Conservation (phyloP, 2,888 invertebrate species). For the Drosophila ustulata region DNA sequence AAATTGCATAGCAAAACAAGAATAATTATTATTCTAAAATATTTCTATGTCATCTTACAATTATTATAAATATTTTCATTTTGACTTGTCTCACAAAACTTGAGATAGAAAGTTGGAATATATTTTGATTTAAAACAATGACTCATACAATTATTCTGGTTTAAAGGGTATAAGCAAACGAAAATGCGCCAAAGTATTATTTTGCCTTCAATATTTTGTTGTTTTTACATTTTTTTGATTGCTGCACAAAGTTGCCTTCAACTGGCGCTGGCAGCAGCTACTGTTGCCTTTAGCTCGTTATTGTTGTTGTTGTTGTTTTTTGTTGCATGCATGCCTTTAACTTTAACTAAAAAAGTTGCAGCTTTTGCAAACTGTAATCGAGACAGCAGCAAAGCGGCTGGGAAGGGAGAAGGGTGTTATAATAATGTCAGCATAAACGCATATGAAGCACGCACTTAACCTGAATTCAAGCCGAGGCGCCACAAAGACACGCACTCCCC, state of each 20-base stretch:
- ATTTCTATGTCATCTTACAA: too few relatives aligned
- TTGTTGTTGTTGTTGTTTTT: neutral
- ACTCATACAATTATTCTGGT: neutral
- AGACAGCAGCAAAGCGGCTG: neutral
- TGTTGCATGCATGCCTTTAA: slow-evolving; percentile 37
- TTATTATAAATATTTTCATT: too few relatives aligned
- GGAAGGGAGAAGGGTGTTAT: slow-evolving; percentile 32
- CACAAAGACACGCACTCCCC: slow-evolving; percentile 48
- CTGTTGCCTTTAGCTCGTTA: slow-evolving; percentile 22
- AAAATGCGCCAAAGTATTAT: slow-evolving; percentile 6
- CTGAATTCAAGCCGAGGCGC: slow-evolving; percentile 59
- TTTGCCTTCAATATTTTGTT: slow-evolving; percentile 33
- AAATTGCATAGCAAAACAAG: too few relatives aligned
- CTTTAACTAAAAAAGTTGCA: slow-evolving; percentile 40
- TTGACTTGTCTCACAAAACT: too few relatives aligned
- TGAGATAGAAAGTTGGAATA: too few relatives aligned
- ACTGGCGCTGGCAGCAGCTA: slow-evolving; percentile 7
- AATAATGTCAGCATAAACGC: slow-evolving; percentile 74
- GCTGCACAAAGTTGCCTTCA: slow-evolving; percentile 34
- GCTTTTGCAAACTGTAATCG: slow-evolving; percentile 14
- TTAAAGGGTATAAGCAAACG: slow-evolving; percentile 5
- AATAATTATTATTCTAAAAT: too few relatives aligned
- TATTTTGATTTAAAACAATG: too few relatives aligned
- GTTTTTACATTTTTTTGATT: slow-evolving; percentile 58
- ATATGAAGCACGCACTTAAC: slow-evolving; percentile 71